Percentiles rank a stretch among this genome's conserved stretches.
Evolutionary conservation across 2,797 vertebrate species (phyloP).

Genomic region (Phalanger gymnotis): DNA sequence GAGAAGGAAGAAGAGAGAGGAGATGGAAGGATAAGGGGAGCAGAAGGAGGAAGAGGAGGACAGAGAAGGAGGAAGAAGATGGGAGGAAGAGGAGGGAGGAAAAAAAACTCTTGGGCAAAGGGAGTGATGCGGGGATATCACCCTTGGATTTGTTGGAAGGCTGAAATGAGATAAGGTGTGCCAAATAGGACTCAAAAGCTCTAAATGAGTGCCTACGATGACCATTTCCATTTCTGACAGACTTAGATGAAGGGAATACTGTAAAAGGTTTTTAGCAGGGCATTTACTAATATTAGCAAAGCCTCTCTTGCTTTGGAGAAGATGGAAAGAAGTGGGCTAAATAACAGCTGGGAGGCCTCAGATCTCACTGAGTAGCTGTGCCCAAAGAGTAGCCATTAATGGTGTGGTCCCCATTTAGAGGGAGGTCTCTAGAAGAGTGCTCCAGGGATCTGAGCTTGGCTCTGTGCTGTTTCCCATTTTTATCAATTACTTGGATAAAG

Average conservation of each 20-base stretch:
- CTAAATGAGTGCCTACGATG: neutral
- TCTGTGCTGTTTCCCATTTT: neutral
- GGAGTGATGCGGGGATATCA: neutral
- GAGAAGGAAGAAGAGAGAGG: no score
- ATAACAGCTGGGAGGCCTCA: no score
- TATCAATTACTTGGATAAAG: neutral
- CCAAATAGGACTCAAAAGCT: neutral
- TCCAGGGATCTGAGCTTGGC: neutral
- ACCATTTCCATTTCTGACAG: neutral
- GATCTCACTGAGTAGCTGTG: neutral
- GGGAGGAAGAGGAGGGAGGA: no score
- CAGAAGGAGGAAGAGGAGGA: no score
- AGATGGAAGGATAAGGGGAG: no score
- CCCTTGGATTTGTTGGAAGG: neutral
- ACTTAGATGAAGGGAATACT: neutral
- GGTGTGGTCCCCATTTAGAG: neutral
- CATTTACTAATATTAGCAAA: neutral
- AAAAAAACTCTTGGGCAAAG: neutral
- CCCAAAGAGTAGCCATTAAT: neutral
- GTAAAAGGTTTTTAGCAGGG: neutral
- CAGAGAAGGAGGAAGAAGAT: no score
- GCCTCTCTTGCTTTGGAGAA: neutral
- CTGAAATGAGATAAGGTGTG: neutral
- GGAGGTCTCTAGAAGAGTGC: neutral
- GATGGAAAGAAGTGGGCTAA: neutral